Percentiles rank a stretch among this genome's conserved stretches.
Conservation (phyloP, 2,888 invertebrate species). For the Rotaria socialis region DNA sequence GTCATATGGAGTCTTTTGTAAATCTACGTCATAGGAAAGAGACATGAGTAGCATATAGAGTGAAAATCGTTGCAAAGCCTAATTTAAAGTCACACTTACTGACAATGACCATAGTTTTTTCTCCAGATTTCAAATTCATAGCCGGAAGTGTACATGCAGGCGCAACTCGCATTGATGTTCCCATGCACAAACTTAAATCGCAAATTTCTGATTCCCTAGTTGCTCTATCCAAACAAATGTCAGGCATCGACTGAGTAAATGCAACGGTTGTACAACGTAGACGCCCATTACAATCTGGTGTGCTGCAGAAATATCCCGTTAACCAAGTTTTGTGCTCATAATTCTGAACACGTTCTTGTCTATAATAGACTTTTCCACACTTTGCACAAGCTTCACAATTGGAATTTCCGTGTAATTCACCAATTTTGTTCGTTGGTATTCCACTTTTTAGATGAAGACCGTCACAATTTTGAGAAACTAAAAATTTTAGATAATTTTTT, state of each 20-base stretch:
- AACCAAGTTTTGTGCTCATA: neutral
- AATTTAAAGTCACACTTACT: neutral
- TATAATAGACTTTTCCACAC: slow-evolving; percentile 37
- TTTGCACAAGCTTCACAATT: slow-evolving; percentile 30
- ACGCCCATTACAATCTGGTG: neutral
- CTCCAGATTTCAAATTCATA: neutral
- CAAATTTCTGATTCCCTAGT: neutral
- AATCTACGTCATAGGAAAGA: too few species aligned
- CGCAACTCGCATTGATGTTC: slow-evolving; percentile 31
- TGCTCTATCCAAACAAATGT: neutral
- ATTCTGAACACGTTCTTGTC: neutral
- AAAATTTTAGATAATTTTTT: neutral
- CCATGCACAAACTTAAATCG: slow-evolving; percentile 33
- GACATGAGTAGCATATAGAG: too few species aligned
- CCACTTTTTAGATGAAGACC: slow-evolving; percentile 38
- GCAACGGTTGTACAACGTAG: slow-evolving; percentile 10
- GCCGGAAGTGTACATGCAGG: slow-evolving; percentile 32
- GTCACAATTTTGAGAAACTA: slow-evolving; percentile 35
- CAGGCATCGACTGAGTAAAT: slow-evolving; percentile 19
- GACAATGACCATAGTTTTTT: neutral
- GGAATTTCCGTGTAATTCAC: slow-evolving; percentile 28
- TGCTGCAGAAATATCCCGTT: neutral
- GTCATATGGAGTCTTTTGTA: neutral
- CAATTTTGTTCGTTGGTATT: neutral
- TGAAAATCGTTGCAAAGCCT: too few species aligned